Conservation (phyloP, 30 jellyfish, hydroid and myxozoan genomes). For the Turritopsis dohrnii region DNA sequence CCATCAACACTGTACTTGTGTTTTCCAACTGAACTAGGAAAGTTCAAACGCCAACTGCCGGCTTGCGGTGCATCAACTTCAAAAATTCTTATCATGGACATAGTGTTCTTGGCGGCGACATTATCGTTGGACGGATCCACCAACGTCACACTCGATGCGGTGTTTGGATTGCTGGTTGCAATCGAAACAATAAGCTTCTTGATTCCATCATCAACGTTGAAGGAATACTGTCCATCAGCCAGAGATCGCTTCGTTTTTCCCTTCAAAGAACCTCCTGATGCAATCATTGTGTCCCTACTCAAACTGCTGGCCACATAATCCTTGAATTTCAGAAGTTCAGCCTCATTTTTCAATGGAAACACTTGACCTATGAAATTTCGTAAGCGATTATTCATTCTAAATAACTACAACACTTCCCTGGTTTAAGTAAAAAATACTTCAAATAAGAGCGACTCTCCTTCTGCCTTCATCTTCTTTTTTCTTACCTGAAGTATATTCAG, state of each 20-base stretch:
- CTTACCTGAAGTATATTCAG: slow-evolving; percentile 79
- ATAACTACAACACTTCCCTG: background rate
- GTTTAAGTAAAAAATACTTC: too few species aligned
- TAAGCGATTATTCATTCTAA: background rate
- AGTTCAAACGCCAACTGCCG: background rate
- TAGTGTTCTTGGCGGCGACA: slow-evolving; percentile 28
- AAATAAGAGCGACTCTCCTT: background rate
- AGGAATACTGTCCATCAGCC: background rate
- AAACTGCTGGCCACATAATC: slow-evolving; percentile 50
- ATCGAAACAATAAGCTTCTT: slow-evolving; percentile 31
- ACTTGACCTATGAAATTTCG: slow-evolving; percentile 28
- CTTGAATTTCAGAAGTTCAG: slow-evolving; percentile 40
- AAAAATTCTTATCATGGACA: slow-evolving; percentile 31
- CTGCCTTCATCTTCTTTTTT: too few species aligned
- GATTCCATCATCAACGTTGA: slow-evolving; percentile 42
- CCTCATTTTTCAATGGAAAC: slow-evolving; percentile 48
- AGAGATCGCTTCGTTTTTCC: slow-evolving; percentile 23
- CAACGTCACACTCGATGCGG: slow-evolving; percentile 30
- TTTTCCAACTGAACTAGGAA: slow-evolving; percentile 3
- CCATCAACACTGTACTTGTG: background rate
- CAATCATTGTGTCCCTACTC: slow-evolving; percentile 42
- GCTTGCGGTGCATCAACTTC: background rate
- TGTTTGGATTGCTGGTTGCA: slow-evolving; percentile 22
- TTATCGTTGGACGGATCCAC: slow-evolving; percentile 29
- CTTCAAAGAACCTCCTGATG: slow-evolving; percentile 49